phyloP scores from a whole-genome alignment of 2,113 vertebrate genomes.

The Calypte anna region DNA sequence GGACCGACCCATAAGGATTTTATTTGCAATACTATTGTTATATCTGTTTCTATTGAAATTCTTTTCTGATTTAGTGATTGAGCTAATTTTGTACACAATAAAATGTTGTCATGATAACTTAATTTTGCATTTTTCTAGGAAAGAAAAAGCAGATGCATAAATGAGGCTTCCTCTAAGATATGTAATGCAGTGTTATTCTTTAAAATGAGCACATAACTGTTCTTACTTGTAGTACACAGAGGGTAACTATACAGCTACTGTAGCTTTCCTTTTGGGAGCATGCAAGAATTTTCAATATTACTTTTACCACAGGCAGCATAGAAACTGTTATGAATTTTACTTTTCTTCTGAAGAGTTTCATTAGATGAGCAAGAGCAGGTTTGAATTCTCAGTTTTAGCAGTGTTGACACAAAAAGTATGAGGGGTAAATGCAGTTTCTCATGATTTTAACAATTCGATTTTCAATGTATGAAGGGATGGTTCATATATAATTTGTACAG shows the following conservation, averaged over 20 bases:
- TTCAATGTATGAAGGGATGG: background rate
- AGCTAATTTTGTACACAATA: constrained; percentile 56
- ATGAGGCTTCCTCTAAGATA: constrained; percentile 5
- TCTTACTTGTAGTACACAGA: background rate
- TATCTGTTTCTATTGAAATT: constrained; percentile 27
- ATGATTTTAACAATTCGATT: background rate
- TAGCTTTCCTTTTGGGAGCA: background rate
- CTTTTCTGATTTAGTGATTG: background rate
- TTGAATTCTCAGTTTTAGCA: background rate
- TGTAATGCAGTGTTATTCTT: background rate
- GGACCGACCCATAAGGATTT: background rate
- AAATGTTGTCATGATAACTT: constrained; percentile 45
- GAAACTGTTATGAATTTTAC: background rate
- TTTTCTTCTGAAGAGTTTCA: background rate
- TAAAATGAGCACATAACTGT: background rate
- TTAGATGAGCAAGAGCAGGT: background rate
- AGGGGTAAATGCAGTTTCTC: background rate
- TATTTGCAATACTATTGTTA: constrained; percentile 47
- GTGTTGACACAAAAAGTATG: background rate
- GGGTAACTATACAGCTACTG: background rate
- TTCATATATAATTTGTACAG: background rate
- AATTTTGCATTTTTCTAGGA: constrained; percentile 14
- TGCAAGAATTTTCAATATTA: background rate
- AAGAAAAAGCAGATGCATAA: constrained; percentile 1
- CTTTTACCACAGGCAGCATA: background rate